A percentile compares a stretch with the other conserved stretches of the same genome.
Evolutionary conservation across 2,888 invertebrate genomes (phyloP).

Genomic region (Alloplasta piceator): DNA sequence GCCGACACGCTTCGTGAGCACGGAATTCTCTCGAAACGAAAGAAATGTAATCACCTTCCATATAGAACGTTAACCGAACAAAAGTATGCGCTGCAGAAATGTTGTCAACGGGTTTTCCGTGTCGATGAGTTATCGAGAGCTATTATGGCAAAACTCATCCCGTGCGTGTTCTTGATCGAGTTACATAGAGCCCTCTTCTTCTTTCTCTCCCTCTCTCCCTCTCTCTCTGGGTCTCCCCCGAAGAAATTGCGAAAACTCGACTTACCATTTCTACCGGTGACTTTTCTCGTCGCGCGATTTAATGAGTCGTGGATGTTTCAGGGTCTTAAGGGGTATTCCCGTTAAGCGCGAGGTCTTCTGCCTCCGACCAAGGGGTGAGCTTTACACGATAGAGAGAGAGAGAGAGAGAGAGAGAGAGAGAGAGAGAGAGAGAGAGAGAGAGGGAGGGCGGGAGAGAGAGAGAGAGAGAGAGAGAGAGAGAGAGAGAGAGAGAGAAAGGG

Average conservation of each 20-base stretch:
- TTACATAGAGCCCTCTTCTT: conserved; percentile 16
- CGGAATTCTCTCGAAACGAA: conserved; percentile 50
- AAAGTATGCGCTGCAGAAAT: conserved; percentile 49
- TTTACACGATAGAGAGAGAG: too few relatives aligned
- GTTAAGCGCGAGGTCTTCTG: neutral
- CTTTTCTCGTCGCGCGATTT: conserved; percentile 42
- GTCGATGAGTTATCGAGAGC: conserved; percentile 4
- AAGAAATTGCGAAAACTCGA: neutral
- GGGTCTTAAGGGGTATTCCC: conserved; percentile 11
- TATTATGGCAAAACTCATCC: conserved; percentile 17
- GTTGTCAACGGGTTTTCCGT: conserved; percentile 43
- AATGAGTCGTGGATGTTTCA: conserved; percentile 36
- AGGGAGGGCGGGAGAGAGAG: too few relatives aligned
- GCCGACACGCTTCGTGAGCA: conserved; percentile 49
- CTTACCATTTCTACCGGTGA: neutral
- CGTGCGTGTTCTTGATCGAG: conserved; percentile 19
- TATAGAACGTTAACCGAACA: conserved; percentile 22
- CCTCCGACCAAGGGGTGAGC: conserved; percentile 11
- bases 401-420: conserved; percentile 57
- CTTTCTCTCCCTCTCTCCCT: conserved; percentile 4
- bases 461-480: neutral
- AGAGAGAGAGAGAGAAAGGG: neutral
- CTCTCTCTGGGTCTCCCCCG: neutral
- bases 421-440: too few relatives aligned
- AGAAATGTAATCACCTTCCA: conserved; percentile 51